phyloP scores from a whole-genome alignment of 2,113 vertebrate species.

The Eubucco bourcierii region DNA sequence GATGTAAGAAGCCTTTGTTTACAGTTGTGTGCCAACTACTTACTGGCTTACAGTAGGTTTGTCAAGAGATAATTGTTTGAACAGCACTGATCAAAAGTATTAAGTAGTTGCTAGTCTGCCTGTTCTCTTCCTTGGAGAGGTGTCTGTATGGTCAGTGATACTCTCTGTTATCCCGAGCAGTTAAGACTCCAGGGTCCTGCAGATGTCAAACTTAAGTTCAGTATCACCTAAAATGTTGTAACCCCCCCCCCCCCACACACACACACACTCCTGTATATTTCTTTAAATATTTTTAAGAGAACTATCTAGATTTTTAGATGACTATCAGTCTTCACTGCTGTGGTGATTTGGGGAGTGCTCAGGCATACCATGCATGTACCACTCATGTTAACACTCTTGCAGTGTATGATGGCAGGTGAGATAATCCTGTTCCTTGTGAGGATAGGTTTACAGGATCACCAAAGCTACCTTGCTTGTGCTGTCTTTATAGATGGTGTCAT shows the following conservation, averaged over 20 bases:
- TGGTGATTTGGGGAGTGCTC: background rate
- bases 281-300: background rate
- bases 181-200: background rate
- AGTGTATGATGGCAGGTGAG: background rate
- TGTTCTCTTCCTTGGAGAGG: background rate
- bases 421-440: background rate
- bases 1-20: background rate
- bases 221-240: background rate
- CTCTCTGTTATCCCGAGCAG: background rate
- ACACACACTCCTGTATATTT: accelerated
- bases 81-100: background rate
- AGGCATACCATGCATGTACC: background rate
- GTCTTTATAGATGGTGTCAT: background rate
- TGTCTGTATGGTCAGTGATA: background rate
- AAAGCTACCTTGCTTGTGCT: background rate
- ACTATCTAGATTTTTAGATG: background rate
- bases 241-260: no score
- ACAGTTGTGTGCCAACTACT: background rate
- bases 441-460: background rate
- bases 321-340: background rate
- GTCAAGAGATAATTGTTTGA: background rate
- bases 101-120: background rate
- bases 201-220: background rate
- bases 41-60: background rate
- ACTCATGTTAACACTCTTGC: background rate